Evolutionary conservation across 2,888 invertebrate species (phyloP), one percentile per base, ranked within the genome.

Genomic region (Drosophila bunnanda): DNA sequence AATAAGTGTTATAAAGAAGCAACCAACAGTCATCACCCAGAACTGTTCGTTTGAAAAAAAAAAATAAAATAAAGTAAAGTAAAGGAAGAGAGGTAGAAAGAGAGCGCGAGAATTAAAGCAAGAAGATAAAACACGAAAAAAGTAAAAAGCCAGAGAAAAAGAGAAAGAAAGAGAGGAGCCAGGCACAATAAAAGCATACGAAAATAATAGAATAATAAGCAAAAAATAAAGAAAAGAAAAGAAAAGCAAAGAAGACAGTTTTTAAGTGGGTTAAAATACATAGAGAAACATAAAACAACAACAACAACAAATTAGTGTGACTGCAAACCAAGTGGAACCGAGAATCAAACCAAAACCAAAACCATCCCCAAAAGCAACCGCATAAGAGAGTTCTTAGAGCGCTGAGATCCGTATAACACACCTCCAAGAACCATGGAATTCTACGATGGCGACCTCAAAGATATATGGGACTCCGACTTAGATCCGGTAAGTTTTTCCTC

Each of bases 391-490:
- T 75, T 82, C 79, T 76, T 78, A 68, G 69, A 85, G 73, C 76
- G 76, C 82, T 20, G 50, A 48, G 48, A 28, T 46, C 67, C 36
- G 39, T 43, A 32, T 8, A 61, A 28, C 34, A 39, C 36, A 62
- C 57, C 39, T 44, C 52, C 25, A 39, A 53, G 60, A 79, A 69
- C 71, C 77, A 95, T 95, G 95, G 95, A 95, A 88, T 96, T 95
- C 93, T 96, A 95, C 93, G 96, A 96, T 93, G 95, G 95, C 85
- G 95, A 95, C 93, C 94, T 96, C 90, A 95, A 95, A 93, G 96
- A 96, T 93, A 94, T 96, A 90, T 96, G 96, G 96, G 96, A 96
- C 92, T 94, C 96, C 88, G 96, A 96, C 93, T 94, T 96, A 91
- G 96, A 96, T 93, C 95, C 96, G 95, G 96, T 96, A 93, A 96